Evolutionary conservation across 37 sponge, comb jelly and placozoan species (phyloP).

Genomic region (Geodia barretti): DNA sequence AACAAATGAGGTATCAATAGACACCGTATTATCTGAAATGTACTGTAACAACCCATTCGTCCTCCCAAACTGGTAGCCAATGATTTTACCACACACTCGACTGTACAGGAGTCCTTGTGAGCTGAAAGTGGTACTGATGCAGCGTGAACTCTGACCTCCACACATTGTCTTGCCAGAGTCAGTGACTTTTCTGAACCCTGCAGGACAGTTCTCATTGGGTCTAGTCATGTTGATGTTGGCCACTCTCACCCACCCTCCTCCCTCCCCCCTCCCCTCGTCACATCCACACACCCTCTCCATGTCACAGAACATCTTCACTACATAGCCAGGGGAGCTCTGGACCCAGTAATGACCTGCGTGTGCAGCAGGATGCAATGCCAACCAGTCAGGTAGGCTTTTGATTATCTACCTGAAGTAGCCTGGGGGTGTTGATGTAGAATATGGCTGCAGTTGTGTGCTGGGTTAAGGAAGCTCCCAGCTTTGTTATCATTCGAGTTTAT

Average conservation of each 20-base stretch:
- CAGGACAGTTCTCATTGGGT: conserved; percentile 7
- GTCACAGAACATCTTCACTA: conserved; percentile 23
- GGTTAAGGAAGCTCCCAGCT: no score
- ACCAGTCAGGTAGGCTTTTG: no score
- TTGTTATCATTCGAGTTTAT: no score
- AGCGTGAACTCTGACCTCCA: not conserved
- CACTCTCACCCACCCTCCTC: conserved; percentile 10
- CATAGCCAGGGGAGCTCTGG: not conserved
- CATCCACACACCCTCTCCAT: conserved; percentile 10
- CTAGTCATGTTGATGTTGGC: conserved; percentile 27
- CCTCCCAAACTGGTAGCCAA: not conserved
- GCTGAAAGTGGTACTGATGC: not conserved
- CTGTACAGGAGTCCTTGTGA: not conserved
- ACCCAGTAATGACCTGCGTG: conserved; percentile 8
- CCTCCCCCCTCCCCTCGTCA: no score
- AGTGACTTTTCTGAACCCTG: not conserved
- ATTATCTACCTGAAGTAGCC: no score
- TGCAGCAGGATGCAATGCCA: not conserved
- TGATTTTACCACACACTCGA: not conserved
- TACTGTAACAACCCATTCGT: not conserved
- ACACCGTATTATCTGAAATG: not conserved
- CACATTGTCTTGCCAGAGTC: not conserved
- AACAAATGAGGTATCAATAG: not conserved
- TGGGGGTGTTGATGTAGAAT: no score
- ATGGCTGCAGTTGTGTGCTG: no score